Percentiles rank a stretch among this genome's conserved stretches.
phyloP scores from a whole-genome alignment of 2,113 vertebrate genomes.

The Centropus unirufus region DNA sequence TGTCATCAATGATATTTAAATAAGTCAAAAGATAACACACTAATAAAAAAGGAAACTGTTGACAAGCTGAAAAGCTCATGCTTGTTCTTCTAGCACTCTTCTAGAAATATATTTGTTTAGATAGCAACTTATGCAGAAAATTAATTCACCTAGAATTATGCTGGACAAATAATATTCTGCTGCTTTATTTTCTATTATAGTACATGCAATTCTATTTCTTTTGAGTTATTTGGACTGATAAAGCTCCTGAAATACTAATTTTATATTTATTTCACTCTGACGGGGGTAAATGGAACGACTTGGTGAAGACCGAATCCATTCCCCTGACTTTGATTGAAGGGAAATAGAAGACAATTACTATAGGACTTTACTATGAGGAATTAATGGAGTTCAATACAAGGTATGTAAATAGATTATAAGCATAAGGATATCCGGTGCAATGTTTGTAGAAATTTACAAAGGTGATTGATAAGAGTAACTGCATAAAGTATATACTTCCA shows the following conservation, averaged over 20 bases:
- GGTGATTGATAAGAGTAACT: background rate
- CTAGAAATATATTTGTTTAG: background rate
- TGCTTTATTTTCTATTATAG: background rate
- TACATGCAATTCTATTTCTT: background rate
- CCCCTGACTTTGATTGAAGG: background rate
- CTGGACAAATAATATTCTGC: background rate
- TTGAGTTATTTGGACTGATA: background rate
- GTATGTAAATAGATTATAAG: background rate
- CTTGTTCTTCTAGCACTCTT: background rate
- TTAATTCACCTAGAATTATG: background rate
- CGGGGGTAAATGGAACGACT: background rate
- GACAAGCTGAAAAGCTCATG: background rate
- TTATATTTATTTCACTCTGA: background rate
- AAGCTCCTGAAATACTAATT: background rate
- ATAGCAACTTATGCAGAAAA: background rate
- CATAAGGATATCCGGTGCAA: background rate
- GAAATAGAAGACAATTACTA: background rate
- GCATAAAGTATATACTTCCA: background rate
- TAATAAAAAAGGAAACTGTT: background rate
- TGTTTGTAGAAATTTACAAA: background rate
- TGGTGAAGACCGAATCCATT: background rate
- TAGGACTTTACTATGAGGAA: background rate
- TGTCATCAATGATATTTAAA: background rate
- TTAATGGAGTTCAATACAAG: background rate
- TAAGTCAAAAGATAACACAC: background rate